Evolutionary conservation across 2,797 vertebrate species (phyloP), one percentile per base, ranked within the genome.

Genomic region (Cottoperca gobio): DNA sequence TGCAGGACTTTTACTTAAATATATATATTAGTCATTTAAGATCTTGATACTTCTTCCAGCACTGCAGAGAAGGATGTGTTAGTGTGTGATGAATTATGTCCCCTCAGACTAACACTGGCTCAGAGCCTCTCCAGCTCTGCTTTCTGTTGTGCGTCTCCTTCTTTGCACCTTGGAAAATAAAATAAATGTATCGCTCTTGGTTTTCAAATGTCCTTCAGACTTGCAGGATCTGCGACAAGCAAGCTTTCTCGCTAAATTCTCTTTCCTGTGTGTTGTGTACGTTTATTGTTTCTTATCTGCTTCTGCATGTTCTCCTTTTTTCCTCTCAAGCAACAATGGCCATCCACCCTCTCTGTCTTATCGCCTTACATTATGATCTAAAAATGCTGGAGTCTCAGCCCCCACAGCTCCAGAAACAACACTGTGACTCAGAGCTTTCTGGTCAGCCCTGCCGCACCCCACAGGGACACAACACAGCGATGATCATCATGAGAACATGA

Each of bases 371-470:
- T 70, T 70, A 78, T 50, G 23, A 73, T 77, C 62, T 55, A 35
- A 70, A 69, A 75, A 70, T 2, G 2, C 81, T 45, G 28, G 21
- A 45, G 59, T 31, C 16, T 0, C 45, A 52, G 50, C 49, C 26
- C 81, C 69, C 63, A 64, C 72, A 73, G 70, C 53, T 80, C 58
- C 70, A 52, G 55, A 76, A 66, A 76, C 70, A 79, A 26, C 71
- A 48, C 19, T 14, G 42, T 90, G 83, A 87, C 71, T 88, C 78
- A 81, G 43, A 81, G 71, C 24, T 72, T 65, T 79, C 46, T 75
- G 64, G 75, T 89, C 68, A 72, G 61, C 35, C 42, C 63, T 66
- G 67, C 57, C 78, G 70, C 79, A 57, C 76, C 76, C 68, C 13
- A 6, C 65, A 72, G 69, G 74, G 64, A 83, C 31, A 60, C 60